Conservation (phyloP, 2,797 vertebrate species). For the Alca torda region DNA sequence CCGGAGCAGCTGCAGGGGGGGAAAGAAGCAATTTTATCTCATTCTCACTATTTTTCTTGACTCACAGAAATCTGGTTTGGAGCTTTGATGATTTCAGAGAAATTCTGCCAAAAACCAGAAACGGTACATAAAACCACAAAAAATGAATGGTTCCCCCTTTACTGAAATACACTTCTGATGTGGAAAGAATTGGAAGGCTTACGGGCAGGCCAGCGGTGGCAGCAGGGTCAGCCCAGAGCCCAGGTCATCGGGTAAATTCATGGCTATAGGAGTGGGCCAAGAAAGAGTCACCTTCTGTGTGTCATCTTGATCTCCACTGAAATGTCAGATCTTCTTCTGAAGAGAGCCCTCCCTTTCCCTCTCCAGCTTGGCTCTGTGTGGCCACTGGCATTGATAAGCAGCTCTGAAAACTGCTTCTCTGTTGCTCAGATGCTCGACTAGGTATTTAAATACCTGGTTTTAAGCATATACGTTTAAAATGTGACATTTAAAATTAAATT, state of each 20-base stretch:
- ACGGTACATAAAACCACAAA: background rate
- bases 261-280: background rate
- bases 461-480: background rate
- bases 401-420: background rate
- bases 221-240: rapidly evolving
- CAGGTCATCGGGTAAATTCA: background rate
- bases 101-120: background rate
- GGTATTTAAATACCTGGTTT: background rate
- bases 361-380: background rate
- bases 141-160: background rate
- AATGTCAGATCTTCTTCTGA: background rate
- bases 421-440: background rate
- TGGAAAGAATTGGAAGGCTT: background rate
- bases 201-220: background rate
- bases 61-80: background rate
- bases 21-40: background rate
- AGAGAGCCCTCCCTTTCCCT: background rate
- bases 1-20: background rate
- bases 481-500: background rate
- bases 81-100: background rate
- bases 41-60: background rate
- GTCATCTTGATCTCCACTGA: background rate
- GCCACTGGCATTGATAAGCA: background rate
- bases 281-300: background rate
- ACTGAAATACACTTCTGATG: background rate